Conservation (phyloP, 2,888 invertebrate genomes). For the Neoaliturus tenellus region DNA sequence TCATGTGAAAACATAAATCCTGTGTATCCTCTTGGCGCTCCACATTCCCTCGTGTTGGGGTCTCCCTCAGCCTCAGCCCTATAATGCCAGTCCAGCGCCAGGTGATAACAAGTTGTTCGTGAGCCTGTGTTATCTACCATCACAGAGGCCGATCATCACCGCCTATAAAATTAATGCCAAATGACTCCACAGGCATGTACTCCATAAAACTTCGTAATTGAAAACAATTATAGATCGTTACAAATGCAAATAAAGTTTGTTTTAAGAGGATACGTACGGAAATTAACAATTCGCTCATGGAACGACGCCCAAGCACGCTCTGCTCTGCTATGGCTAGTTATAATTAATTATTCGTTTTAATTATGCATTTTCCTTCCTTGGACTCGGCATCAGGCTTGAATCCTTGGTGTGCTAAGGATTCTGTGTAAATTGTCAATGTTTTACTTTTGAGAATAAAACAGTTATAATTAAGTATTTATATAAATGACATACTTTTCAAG, state of each 20-base stretch:
- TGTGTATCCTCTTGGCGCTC: no score
- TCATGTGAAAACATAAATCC: no score
- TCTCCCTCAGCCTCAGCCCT: no score
- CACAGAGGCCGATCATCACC: constrained; percentile 2
- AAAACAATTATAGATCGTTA: constrained; percentile 8
- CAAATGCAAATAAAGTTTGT: constrained; percentile 33
- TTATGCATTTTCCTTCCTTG: constrained; percentile 6
- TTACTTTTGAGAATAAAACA: no score
- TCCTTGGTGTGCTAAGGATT: no score
- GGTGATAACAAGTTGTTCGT: neutral
- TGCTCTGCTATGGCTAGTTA: neutral
- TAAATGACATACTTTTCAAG: no score
- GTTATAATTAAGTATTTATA: no score
- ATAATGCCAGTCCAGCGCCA: no score
- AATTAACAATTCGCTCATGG: constrained; percentile 1
- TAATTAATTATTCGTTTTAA: constrained; percentile 24
- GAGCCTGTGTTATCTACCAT: neutral
- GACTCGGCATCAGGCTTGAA: neutral
- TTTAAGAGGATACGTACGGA: constrained; percentile 19
- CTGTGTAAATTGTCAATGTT: no score
- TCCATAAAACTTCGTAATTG: constrained; percentile 3
- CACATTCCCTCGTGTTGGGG: no score
- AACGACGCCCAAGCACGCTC: constrained; percentile 6
- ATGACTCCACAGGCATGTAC: neutral
- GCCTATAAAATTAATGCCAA: constrained; percentile 29